Evolutionary conservation across 2,888 invertebrate genomes (phyloP).

Genomic region (Mesorhabditis spiculigera): DNA sequence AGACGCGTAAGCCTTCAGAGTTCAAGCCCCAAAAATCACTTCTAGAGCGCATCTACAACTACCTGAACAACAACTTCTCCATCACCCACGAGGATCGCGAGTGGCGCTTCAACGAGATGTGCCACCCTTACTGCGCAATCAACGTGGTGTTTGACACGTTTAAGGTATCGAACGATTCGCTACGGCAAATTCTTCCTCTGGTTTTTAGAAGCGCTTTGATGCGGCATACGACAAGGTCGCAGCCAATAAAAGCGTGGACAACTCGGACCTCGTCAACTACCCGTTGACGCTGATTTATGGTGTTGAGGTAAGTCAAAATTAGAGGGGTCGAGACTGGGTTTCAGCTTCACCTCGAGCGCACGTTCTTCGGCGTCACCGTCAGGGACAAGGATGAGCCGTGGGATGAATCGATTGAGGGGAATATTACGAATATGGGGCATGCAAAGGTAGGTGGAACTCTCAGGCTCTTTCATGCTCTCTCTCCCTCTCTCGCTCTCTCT

Average conservation of each 20-base stretch:
- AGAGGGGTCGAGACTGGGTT: constrained; percentile 2
- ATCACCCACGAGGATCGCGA: constrained; percentile 18
- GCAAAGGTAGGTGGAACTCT: constrained; percentile 32
- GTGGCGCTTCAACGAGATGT: constrained; percentile 40
- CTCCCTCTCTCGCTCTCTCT: no score
- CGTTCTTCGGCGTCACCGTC: constrained; percentile 40
- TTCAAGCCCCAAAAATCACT: neutral
- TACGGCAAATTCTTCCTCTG: neutral
- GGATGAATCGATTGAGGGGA: constrained; percentile 17
- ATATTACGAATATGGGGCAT: constrained; percentile 52
- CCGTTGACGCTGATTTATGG: constrained; percentile 47
- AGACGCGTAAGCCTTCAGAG: constrained; percentile 22
- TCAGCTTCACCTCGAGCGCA: constrained; percentile 45
- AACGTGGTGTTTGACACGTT: constrained; percentile 50
- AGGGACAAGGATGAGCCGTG: no score
- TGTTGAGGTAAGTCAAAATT: constrained; percentile 23
- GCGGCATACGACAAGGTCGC: constrained; percentile 21
- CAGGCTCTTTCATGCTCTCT: no score
- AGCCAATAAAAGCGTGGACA: constrained; percentile 15
- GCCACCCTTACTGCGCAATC: constrained; percentile 52
- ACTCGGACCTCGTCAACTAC: constrained; percentile 33
- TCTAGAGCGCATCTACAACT: constrained; percentile 30
- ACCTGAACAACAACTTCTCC: constrained; percentile 36
- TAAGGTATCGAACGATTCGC: constrained; percentile 25
- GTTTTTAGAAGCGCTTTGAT: constrained; percentile 31